Percentiles rank a stretch among this genome's conserved stretches.
Conservation (phyloP, 2,797 vertebrate species). For the Clarias platycephalus region DNA sequence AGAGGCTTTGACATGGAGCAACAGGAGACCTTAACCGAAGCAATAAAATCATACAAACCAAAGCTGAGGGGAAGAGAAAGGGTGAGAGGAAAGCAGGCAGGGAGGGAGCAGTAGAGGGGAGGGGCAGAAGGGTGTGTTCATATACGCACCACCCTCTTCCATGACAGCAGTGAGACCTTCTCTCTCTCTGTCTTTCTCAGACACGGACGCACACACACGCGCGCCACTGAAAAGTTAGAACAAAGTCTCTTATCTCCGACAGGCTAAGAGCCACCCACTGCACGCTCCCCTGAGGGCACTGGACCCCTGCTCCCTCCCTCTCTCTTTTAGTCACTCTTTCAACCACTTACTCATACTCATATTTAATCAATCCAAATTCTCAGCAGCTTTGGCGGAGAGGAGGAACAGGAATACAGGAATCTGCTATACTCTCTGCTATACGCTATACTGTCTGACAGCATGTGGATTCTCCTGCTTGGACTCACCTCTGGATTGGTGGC, state of each 20-base stretch:
- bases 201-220: constrained; percentile 43
- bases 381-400: constrained; percentile 60
- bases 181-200: constrained; percentile 21
- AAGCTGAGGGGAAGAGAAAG: constrained; percentile 48
- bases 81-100: constrained; percentile 34
- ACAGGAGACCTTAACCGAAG: constrained; percentile 33
- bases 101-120: constrained; percentile 50
- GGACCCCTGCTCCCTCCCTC: constrained; percentile 26
- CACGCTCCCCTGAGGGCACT: constrained; percentile 18
- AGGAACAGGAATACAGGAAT: constrained; percentile 63
- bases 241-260: constrained; percentile 49
- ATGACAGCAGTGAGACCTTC: constrained; percentile 25
- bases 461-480: constrained; percentile 62
- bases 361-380: constrained; percentile 44
- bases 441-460: constrained; percentile 47
- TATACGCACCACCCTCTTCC: constrained; percentile 70
- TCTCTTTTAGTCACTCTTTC: constrained; percentile 38
- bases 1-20: constrained; percentile 32
- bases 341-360: constrained; percentile 32
- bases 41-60: constrained; percentile 35
- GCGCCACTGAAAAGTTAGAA: constrained; percentile 51
- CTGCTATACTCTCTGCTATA: constrained; percentile 38
- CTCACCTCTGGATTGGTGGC: constrained; percentile 73
- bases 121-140: constrained; percentile 72
- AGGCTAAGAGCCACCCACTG: constrained; percentile 19